A percentile compares a stretch with the other conserved stretches of the same genome.
phyloP scores from a whole-genome alignment of 2,113 vertebrate species.

The Sebastes schlegelii region DNA sequence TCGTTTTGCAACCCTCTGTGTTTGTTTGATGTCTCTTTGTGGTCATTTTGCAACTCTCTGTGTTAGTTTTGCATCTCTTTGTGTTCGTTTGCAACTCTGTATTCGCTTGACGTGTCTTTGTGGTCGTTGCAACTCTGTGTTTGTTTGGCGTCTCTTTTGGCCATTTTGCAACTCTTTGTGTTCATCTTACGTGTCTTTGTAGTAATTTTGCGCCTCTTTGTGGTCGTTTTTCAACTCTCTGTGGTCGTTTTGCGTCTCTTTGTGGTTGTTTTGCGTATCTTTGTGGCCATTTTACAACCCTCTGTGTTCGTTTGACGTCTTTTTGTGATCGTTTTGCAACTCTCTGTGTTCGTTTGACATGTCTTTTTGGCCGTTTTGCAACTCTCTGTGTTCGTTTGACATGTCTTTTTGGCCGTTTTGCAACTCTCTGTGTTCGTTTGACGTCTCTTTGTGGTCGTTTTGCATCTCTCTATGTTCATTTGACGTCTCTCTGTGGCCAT shows the following conservation, averaged over 20 bases:
- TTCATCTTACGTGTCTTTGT: not conserved
- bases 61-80: not conserved
- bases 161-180: not conserved
- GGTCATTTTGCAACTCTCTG: not conserved
- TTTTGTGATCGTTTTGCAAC: not conserved
- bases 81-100: not conserved
- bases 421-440: not conserved
- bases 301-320: not conserved
- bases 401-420: not conserved
- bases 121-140: not conserved
- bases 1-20: not conserved
- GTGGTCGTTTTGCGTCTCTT: not conserved
- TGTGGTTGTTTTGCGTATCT: not conserved
- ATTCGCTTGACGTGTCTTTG: not conserved
- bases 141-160: not conserved
- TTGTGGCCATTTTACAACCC: not conserved
- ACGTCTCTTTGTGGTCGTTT: not conserved
- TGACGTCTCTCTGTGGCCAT: not conserved
- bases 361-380: not conserved
- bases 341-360: not conserved
- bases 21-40: not conserved
- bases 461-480: too few species aligned
- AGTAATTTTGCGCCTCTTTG: not conserved
- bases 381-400: not conserved
- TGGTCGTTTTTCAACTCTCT: not conserved